Evolutionary conservation across 2,888 invertebrate species (phyloP).

Genomic region (Acronicta leporina): DNA sequence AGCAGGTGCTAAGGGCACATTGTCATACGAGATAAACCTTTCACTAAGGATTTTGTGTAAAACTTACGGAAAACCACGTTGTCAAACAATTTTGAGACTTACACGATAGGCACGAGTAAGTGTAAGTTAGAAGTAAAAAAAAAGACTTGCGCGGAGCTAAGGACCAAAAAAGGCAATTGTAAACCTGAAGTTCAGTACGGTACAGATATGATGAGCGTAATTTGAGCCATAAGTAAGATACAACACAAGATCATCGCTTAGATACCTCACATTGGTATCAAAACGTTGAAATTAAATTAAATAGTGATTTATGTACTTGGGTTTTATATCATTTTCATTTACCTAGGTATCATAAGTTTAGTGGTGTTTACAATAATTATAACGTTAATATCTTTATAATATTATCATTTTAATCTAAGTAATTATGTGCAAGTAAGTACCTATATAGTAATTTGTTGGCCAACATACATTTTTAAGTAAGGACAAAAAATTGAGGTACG

Average conservation of each 20-base stretch:
- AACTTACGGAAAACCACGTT: background rate
- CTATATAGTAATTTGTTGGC: no score
- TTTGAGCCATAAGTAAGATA: background rate
- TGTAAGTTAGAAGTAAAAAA: background rate
- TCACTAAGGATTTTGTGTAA: slow-evolving; percentile 16
- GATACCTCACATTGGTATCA: no score
- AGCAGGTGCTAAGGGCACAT: slow-evolving; percentile 61
- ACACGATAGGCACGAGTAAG: slow-evolving; percentile 7
- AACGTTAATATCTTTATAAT: no score
- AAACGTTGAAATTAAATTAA: no score
- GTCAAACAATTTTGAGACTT: slow-evolving; percentile 17
- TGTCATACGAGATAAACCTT: slow-evolving; percentile 57
- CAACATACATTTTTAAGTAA: no score
- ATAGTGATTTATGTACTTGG: no score
- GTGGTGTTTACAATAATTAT: no score
- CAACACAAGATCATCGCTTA: no score
- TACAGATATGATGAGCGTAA: background rate
- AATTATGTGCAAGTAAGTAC: no score
- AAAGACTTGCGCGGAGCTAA: slow-evolving; percentile 3
- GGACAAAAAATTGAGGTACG: background rate
- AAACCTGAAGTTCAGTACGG: background rate
- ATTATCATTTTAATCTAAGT: no score
- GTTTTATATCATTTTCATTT: no score
- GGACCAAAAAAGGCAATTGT: slow-evolving; percentile 19
- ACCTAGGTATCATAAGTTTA: no score